These are phyloP conservation scores for Zaprionus vittiger DNA, from an alignment of 1,140 invertebrate species.

Conservation along the genomic window DNA sequence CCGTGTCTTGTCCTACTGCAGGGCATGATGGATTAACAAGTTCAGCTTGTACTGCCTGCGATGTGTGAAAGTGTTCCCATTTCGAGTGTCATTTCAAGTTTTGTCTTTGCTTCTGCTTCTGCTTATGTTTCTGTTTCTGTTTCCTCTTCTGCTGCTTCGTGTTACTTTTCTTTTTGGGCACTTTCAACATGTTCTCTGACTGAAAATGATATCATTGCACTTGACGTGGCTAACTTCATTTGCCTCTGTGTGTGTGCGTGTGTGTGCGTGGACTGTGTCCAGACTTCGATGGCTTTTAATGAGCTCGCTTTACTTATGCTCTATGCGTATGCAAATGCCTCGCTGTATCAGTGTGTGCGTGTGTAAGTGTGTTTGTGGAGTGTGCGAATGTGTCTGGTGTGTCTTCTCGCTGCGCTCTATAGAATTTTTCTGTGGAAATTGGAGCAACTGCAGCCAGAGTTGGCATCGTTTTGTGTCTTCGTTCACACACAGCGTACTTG, in stretches of 20 bases:
- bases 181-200: conserved; percentile 34
- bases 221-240: conserved; percentile 27
- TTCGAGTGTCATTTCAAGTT: conserved; percentile 73
- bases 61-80: conserved; percentile 80
- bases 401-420: conserved; percentile 29
- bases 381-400: conserved; percentile 59
- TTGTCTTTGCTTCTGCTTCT: neutral
- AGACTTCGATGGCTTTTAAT: conserved; percentile 45
- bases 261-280: conserved; percentile 20
- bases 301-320: conserved; percentile 63
- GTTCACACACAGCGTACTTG: neutral
- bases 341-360: neutral
- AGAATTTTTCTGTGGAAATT: conserved; percentile 51
- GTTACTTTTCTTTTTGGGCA: conserved; percentile 19
- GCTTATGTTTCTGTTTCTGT: neutral
- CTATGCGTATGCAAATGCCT: conserved; percentile 68
- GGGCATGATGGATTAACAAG: conserved; percentile 39
- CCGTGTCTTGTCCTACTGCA: neutral
- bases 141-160: conserved; percentile 1
- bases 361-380: conserved; percentile 75
- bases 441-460: conserved; percentile 42
- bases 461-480: conserved; percentile 19
- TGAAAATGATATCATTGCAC: conserved; percentile 48
- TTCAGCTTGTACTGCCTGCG: conserved; percentile 20
- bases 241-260: conserved; percentile 7